Evolutionary conservation across 2,797 vertebrate genomes (phyloP).

Genomic region (Poecilia picta): DNA sequence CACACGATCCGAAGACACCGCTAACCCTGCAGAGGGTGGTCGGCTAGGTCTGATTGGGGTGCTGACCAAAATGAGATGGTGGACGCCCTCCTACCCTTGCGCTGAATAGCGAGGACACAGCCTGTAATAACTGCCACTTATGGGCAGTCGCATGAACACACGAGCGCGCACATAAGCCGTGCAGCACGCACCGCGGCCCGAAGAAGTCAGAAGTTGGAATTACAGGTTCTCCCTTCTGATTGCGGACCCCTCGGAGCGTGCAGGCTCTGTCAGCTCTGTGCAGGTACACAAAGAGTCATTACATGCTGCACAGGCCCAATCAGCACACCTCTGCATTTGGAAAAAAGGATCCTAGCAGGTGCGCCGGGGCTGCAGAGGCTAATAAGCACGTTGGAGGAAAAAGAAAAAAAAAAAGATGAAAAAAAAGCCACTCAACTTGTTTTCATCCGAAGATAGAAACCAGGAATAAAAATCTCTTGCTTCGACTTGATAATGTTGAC

Average conservation of each 20-base stretch:
- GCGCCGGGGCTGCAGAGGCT: constrained; percentile 18
- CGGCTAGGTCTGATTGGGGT: constrained; percentile 67
- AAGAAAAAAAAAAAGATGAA: too few relatives aligned
- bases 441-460: constrained; percentile 25
- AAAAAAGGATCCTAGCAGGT: constrained; percentile 35
- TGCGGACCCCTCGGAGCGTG: constrained; percentile 46
- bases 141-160: constrained; percentile 23
- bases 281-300: constrained; percentile 44
- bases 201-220: constrained; percentile 55
- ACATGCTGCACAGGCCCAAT: constrained; percentile 54
- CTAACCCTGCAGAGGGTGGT: constrained; percentile 40
- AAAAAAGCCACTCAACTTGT: constrained; percentile 12
- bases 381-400: constrained; percentile 20
- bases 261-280: constrained; percentile 22
- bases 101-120: constrained; percentile 39
- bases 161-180: constrained; percentile 19
- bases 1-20: background rate
- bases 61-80: constrained; percentile 63
- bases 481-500: constrained; percentile 4
- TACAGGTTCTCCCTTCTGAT: constrained; percentile 64
- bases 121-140: constrained; percentile 57
- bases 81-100: constrained; percentile 37
- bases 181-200: constrained; percentile 29
- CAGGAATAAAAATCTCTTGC: constrained; percentile 20
- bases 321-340: constrained; percentile 41